phyloP scores from a whole-genome alignment of 1,140 invertebrate species.

The Pseudachorutes palmiensis region DNA sequence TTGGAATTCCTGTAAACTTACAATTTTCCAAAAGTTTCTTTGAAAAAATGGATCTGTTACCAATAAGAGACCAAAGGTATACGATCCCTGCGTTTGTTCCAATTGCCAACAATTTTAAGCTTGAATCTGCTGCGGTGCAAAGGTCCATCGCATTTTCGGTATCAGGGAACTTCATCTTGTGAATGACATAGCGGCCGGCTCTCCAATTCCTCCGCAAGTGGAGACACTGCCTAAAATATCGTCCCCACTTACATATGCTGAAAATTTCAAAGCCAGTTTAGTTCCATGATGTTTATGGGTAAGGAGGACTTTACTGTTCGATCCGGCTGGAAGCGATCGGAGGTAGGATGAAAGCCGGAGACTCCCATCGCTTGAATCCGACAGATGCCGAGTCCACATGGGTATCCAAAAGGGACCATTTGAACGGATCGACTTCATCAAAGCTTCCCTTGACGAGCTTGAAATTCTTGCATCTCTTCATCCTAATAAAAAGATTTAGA shows the following conservation, averaged over 20 bases:
- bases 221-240: slow-evolving; percentile 13
- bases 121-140: slow-evolving; percentile 10
- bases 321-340: background rate
- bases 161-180: slow-evolving; percentile 11
- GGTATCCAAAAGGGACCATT: background rate
- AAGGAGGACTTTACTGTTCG: background rate
- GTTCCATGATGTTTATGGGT: background rate
- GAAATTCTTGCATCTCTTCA: background rate
- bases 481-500: slow-evolving; percentile 8
- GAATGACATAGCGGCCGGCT: slow-evolving; percentile 13
- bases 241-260: background rate
- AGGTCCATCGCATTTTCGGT: background rate
- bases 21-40: background rate
- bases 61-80: slow-evolving; percentile 15
- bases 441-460: too few species aligned
- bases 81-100: slow-evolving; percentile 7
- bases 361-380: background rate
- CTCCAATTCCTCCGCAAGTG: slow-evolving; percentile 22
- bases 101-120: slow-evolving; percentile 11
- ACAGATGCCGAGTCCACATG: background rate
- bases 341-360: background rate
- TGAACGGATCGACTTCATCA: background rate
- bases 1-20: slow-evolving; percentile 11
- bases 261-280: background rate
- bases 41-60: slow-evolving; percentile 3